Base-by-base conservation (phyloP, 2,797 vertebrate species). In the Enteromius trimaculatus region DNA sequence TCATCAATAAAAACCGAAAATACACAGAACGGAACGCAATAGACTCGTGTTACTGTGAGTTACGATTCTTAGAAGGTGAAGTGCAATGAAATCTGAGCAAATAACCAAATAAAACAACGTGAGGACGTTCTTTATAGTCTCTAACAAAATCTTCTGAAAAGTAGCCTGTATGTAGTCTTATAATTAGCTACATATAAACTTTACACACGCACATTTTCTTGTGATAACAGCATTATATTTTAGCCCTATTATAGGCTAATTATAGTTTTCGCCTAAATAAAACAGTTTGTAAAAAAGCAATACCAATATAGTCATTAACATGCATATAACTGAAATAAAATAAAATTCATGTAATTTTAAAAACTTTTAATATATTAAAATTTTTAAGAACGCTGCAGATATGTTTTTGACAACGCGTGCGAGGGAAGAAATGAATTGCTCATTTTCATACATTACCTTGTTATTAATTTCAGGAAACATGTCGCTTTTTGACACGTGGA, bases 401-500 rank as follows among this genome's bases (percentile, higher is more conserved):
- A 65, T 5, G 26, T 64, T 31, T 49, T n/a, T 39, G 37, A 39
- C 37, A 39, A 9, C 39, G 39, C 51, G 47, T 60, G 13, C 21
- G 7, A 26, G 51, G 1, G 10, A 75, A 69, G 9, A 7, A 29
- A 66, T 16, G 6, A 23, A 34, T 4, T 16, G 4, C 1, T 13
- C 4, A 39, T 49, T 29, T 26, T 62, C 7, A 81, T 26, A 34
- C 53, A 90, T 94, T 90, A 95, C 94, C 94, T 95, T 95, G 89
- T 90, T 95, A 80, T 95, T 95, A 65, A 95, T 95, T 90, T 95
- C 95, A 84, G 95, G 95, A 88, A 95, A 90, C 95, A 95, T 95
- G 86, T 68, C 91, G 88, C 39, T 66, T 83, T 84, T 81, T 47
- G 31, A 76, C 80, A 83, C 47, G 74, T 64, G 44, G 65, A 68